Percentiles rank a stretch among this genome's conserved stretches.
Conservation (phyloP, 2,888 invertebrate genomes). For the Tinea trinotella region DNA sequence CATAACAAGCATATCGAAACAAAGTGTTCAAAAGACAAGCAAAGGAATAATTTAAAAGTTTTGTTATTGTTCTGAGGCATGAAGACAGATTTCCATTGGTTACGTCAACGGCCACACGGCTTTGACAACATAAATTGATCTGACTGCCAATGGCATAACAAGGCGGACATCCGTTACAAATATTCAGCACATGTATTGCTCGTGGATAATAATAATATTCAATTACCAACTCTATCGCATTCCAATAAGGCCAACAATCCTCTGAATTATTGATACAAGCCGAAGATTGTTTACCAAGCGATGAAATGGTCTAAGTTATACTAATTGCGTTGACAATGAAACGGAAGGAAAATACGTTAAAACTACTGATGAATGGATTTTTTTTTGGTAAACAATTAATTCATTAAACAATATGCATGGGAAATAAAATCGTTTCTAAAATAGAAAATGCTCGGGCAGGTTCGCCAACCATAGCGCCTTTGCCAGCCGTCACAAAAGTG, state of each 20-base stretch:
- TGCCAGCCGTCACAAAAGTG: conserved; percentile 35
- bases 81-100: not conserved
- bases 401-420: no score
- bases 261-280: not conserved
- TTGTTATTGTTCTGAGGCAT: conserved; percentile 1
- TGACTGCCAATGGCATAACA: conserved; percentile 10
- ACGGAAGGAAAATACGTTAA: not conserved
- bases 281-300: not conserved
- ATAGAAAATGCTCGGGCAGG: not conserved
- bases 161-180: conserved; percentile 20
- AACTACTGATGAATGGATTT: not conserved
- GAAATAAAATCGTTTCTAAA: not conserved
- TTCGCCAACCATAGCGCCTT: not conserved
- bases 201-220: not conserved
- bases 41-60: not conserved
- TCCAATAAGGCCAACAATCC: not conserved
- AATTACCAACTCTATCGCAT: not conserved
- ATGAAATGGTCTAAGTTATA: not conserved
- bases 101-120: not conserved
- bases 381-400: not conserved
- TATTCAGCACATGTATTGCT: conserved; percentile 14
- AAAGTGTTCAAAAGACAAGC: not conserved
- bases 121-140: not conserved
- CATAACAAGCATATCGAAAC: not conserved
- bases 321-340: not conserved